Conservation (phyloP, 2,888 invertebrate species). For the Phorcus lineatus region DNA sequence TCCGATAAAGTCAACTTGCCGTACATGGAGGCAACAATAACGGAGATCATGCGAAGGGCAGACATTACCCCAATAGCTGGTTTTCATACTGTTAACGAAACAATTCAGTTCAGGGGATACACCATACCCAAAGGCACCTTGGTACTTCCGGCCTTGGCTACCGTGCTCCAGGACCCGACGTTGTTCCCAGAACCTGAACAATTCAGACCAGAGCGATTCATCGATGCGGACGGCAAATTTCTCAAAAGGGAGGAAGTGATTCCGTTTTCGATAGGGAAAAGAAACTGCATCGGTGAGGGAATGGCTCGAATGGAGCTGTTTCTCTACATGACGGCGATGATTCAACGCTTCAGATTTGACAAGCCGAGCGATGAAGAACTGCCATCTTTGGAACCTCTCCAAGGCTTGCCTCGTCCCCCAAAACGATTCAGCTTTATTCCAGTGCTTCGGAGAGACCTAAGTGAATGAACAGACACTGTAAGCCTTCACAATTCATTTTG, state of each 20-base stretch:
- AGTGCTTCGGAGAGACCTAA: no score
- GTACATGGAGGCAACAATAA: conserved; percentile 61
- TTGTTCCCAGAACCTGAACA: conserved; percentile 48
- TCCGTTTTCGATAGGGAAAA: conserved; percentile 39
- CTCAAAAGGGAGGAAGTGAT: conserved; percentile 35
- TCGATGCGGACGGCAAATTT: conserved; percentile 38
- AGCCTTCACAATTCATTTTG: no score
- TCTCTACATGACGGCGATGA: not conserved
- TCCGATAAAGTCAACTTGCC: conserved; percentile 46
- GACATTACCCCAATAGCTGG: conserved; percentile 53
- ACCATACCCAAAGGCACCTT: conserved; percentile 58
- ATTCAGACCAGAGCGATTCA: conserved; percentile 60
- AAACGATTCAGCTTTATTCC: no score
- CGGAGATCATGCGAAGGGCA: conserved; percentile 59
- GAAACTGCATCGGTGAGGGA: not conserved
- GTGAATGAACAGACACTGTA: no score
- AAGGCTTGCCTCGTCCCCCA: not conserved
- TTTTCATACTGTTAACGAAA: conserved; percentile 49
- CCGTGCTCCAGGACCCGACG: conserved; percentile 50
- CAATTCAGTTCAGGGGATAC: conserved; percentile 57
- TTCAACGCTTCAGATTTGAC: not conserved
- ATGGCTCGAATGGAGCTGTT: conserved; percentile 18
- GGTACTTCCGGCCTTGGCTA: conserved; percentile 51
- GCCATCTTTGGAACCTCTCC: not conserved
- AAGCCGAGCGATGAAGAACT: not conserved